Base-by-base conservation (phyloP, 2,888 invertebrate genomes). In the Ornithoptera alexandrae region DNA sequence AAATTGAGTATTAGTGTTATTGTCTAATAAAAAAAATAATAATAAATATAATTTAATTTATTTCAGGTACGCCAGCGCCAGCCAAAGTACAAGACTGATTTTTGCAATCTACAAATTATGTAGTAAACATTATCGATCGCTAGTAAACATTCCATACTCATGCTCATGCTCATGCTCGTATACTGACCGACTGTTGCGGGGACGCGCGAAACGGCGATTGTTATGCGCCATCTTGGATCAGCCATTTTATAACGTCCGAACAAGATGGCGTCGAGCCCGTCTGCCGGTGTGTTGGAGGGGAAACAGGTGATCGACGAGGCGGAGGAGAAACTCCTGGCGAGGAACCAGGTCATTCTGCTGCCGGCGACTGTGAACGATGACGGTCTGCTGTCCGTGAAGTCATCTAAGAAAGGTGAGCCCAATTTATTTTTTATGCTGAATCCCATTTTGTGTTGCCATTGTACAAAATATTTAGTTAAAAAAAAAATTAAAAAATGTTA, bases 341-440 rank as follows among this genome's bases (percentile, higher is more conserved):
- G 73, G 2, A 85, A 84, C 46, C 78, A 79, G 71, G 82, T 83
- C 64, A 18, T 84, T 46, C 74, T 88, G 3, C 81, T 88, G 22
- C 83, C 85, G 2, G 71, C 75, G 4, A 58, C 72, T 18, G 66
- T 59, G 63, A 71, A 72, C 15, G 79, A 82, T 0, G 86, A 86
- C 8, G 83, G 79, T 0, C 18, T 83, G 30, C 70, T 87, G 8
- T 78, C 89, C 0, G 81, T 81, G 1, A 91, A 91, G 74, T 88
- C 90, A 57, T 90, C 90, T 1, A 92, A 92, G 72, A 92, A 91
- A 84, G 92, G 92, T 92, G n/a, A 78, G 82, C 5, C 5, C 18
- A 10, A 10, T 46, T 17, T 17, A 10, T 46, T 46, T 1, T 10
- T 22, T 30, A 30, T 30, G 4, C 30, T 30, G 30, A 30, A 30